Conservation (phyloP, 2,888 invertebrate species). For the Xestia xanthographa region DNA sequence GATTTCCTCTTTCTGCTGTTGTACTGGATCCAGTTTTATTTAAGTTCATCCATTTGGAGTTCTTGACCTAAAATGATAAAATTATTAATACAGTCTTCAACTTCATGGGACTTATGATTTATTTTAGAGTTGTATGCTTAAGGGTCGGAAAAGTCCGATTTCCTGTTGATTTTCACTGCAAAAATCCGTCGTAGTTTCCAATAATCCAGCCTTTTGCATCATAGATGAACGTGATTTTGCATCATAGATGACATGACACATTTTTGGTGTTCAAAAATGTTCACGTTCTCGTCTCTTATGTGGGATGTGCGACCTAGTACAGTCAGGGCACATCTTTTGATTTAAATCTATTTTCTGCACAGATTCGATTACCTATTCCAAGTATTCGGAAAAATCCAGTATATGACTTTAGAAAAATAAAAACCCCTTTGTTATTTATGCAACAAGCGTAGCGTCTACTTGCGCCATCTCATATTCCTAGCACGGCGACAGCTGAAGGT, state of each 20-base stretch:
- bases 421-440: too few species aligned
- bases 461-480: too few species aligned
- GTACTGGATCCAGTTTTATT: not conserved
- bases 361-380: not conserved
- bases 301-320: too few species aligned
- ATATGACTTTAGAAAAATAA: not conserved
- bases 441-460: too few species aligned
- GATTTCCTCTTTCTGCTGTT: not conserved
- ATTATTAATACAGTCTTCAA: not conserved
- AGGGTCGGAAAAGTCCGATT: not conserved
- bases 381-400: not conserved
- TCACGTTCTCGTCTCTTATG: too few species aligned
- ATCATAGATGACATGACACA: too few species aligned
- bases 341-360: not conserved
- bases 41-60: not conserved
- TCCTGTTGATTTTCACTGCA: not conserved
- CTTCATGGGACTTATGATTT: too few species aligned
- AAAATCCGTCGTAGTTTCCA: not conserved
- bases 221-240: too few species aligned
- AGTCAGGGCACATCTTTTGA: too few species aligned
- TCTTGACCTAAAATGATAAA: constrained; percentile 25
- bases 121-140: not conserved
- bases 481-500: too few species aligned
- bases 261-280: too few species aligned
- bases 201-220: not conserved